These are phyloP conservation scores for Ochropleura leucogaster DNA, from an alignment of 2,888 invertebrate species.

Conservation along the genomic window DNA sequence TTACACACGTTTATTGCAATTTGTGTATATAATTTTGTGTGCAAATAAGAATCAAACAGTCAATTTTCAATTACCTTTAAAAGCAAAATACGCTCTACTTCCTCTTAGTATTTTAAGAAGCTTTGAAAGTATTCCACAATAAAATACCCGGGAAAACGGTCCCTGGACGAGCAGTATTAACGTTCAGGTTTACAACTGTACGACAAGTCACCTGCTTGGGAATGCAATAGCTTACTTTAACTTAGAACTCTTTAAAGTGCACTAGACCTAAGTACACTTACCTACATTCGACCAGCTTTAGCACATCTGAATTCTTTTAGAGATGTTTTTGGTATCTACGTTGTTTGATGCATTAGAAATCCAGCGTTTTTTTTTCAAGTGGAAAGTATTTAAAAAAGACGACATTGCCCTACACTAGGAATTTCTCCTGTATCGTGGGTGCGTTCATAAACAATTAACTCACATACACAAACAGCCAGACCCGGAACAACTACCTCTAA, in stretches of 20 bases:
- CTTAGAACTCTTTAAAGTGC: conserved; percentile 18
- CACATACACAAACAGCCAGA: too few species aligned
- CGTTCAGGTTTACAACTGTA: conserved; percentile 17
- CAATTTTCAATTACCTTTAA: conserved; percentile 4
- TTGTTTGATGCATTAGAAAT: neutral
- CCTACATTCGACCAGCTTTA: neutral
- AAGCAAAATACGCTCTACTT: neutral
- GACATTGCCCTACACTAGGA: too few species aligned
- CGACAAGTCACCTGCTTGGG: neutral
- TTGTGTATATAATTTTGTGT: too few species aligned
- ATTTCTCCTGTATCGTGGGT: too few species aligned
- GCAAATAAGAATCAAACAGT: too few species aligned
- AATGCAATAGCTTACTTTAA: conserved; percentile 22
- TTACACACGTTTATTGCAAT: too few species aligned
- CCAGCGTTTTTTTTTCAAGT: too few species aligned
- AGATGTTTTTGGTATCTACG: neutral
- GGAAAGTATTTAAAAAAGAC: too few species aligned
- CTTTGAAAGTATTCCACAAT: conserved; percentile 36
- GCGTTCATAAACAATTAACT: too few species aligned
- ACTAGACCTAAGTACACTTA: conserved; percentile 25
- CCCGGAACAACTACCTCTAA: too few species aligned
- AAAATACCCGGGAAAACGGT: conserved; percentile 11
- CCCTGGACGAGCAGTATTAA: conserved; percentile 9
- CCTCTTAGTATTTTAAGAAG: conserved; percentile 23
- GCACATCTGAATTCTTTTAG: neutral